A percentile compares a stretch with the other conserved stretches of the same genome.
Conservation (phyloP, 2,888 invertebrate genomes). For the Euzetes globulus region DNA sequence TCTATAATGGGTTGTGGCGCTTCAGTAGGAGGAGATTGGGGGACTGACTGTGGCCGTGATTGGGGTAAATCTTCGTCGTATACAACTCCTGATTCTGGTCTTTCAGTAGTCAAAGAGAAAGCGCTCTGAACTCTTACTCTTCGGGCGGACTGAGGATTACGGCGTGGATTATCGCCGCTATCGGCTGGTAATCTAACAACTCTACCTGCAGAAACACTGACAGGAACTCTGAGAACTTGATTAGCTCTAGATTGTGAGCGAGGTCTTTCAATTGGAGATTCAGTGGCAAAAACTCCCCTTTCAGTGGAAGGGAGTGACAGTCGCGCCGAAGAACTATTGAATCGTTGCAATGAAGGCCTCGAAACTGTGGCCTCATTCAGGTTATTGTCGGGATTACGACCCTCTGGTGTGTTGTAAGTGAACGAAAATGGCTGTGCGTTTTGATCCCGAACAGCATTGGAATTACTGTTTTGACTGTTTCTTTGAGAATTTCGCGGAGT, state of each 20-base stretch:
- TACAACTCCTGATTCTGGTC: constrained; percentile 21
- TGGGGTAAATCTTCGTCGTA: constrained; percentile 31
- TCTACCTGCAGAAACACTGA: constrained; percentile 31
- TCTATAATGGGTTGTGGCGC: not conserved
- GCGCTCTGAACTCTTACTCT: constrained; percentile 35
- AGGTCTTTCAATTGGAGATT: constrained; percentile 2
- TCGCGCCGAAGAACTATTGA: constrained; percentile 5
- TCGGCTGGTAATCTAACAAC: constrained; percentile 27
- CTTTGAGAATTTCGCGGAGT: constrained; percentile 3
- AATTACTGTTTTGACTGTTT: constrained; percentile 6
- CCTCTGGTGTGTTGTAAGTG: constrained; percentile 35
- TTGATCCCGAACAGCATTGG: not conserved
- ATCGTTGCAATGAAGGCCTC: not conserved
- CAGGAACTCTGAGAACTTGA: constrained; percentile 31
- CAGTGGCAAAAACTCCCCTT: constrained; percentile 9
- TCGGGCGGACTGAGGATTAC: constrained; percentile 17
- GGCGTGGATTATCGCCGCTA: not conserved
- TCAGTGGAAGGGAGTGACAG: not conserved
- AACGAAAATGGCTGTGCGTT: constrained; percentile 34
- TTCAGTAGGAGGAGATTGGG: constrained; percentile 1
- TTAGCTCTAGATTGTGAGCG: not conserved
- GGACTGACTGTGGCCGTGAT: constrained; percentile 29
- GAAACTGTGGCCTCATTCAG: constrained; percentile 24
- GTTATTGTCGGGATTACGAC: constrained; percentile 23
- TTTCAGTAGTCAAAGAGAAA: constrained; percentile 35